Conservation (phyloP, 2,113 vertebrate genomes). For the Laticauda laticaudata region DNA sequence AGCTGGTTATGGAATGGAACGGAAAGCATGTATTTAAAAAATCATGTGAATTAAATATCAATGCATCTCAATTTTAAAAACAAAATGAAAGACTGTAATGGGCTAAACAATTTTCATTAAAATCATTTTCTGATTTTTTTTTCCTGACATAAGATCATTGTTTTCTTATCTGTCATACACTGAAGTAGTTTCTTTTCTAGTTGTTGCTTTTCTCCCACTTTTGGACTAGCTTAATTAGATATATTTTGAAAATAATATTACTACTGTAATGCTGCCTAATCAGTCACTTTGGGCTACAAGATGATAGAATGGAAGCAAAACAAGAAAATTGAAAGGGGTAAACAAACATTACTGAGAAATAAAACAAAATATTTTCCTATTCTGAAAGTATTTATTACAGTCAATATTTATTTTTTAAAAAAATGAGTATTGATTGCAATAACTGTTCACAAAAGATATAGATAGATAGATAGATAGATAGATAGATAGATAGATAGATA, state of each 20-base stretch:
- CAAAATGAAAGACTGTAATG: background rate
- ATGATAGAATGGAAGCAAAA: background rate
- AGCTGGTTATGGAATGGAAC: conserved; percentile 8
- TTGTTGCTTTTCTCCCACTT: background rate
- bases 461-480: too few species aligned
- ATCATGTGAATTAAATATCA: background rate
- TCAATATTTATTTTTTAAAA: background rate
- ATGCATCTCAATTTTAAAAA: background rate
- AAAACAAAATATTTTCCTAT: background rate
- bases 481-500: too few species aligned
- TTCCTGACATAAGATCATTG: background rate
- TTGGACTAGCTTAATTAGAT: background rate
- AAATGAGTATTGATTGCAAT: background rate
- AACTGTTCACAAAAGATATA: background rate
- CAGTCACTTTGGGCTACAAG: background rate
- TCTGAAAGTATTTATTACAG: background rate
- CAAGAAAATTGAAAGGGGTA: background rate
- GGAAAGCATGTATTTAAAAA: background rate
- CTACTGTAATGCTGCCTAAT: background rate
- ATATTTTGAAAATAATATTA: background rate
- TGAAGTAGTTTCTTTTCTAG: background rate
- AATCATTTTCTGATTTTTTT: background rate
- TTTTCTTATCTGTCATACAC: background rate
- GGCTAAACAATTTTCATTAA: background rate
- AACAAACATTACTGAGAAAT: background rate